Conservation (phyloP, 1,140 invertebrate genomes). For the Drosophila baimaii region DNA sequence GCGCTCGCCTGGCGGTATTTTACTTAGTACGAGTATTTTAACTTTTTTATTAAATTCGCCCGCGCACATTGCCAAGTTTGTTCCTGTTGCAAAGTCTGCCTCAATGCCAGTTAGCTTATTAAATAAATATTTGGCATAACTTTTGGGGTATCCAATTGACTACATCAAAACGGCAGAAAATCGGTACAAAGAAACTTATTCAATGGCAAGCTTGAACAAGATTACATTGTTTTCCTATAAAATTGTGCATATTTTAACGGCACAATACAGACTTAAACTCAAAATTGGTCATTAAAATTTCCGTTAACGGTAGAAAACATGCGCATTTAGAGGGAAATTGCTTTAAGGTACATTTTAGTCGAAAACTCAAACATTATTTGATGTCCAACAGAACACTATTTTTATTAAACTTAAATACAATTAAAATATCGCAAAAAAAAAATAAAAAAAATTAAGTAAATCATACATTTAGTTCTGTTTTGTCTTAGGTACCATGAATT, state of each 20-base stretch:
- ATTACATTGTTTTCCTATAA: slow-evolving; percentile 13
- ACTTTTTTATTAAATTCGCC: slow-evolving; percentile 71
- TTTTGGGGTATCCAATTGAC: slow-evolving; percentile 49
- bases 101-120: slow-evolving; percentile 63
- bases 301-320: background rate
- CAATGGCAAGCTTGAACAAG: slow-evolving; percentile 33
- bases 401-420: too few relatives aligned
- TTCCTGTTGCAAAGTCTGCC: slow-evolving; percentile 25
- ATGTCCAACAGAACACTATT: background rate
- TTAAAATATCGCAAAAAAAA: too few relatives aligned
- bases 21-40: slow-evolving; percentile 49
- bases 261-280: background rate
- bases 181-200: slow-evolving; percentile 10
- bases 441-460: too few relatives aligned
- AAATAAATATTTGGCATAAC: slow-evolving; percentile 71
- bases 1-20: slow-evolving; percentile 31
- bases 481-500: too few relatives aligned
- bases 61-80: slow-evolving; percentile 46
- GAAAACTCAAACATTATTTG: background rate
- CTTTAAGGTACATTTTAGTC: background rate
- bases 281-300: slow-evolving; percentile 8
- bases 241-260: background rate
- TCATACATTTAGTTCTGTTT: too few relatives aligned
- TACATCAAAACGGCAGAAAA: slow-evolving; percentile 18
- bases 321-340: background rate